Evolutionary conservation across 1,140 invertebrate genomes (phyloP), one percentile per base, ranked within the genome.

Genomic region (Neuroterus valhalla): DNA sequence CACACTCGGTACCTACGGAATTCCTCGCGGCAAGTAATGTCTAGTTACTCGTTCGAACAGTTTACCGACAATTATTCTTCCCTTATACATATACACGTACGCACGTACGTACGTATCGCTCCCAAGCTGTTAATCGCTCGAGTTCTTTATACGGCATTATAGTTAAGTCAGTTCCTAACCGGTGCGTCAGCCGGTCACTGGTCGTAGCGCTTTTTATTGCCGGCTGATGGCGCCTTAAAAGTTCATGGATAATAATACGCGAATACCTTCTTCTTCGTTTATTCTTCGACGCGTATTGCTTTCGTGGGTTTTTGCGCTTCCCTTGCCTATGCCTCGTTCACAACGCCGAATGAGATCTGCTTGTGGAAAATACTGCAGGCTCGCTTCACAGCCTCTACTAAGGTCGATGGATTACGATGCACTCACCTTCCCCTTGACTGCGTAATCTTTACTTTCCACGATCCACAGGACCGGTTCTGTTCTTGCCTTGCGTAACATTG

Each of bases 101-200:
- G 68, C 48, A 74, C 55, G 4, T 21, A 66, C 69, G 42, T 42
- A 66, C 66, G 70, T 66, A 70, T 78, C 77, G 74, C 72, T 82
- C 83, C 80, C 78, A 76, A 84, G 76, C 81, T 85, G 84, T 86
- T 86, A 85, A 87, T 86, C 85, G 82, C 55, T 71, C 73, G 72
- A 73, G 67, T 66, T 77, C 85, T 85, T 85, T 87, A 80, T 85
- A 80, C 75, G 81, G 80, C 52, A 74, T 81, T 82, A 78, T 78
- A 74, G 73, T 73, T 46, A 23, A 66, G 48, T 71, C 52, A 71
- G 68, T 75, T 77, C 66, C 46, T 71, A 52, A 72, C 50, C 68
- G 44, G 67, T 66, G 70, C 68, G 70, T 66, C 73, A 74, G 50
- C 55, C 55, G 55, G 55, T 62, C 55, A 62, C 55, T 62, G 23